A percentile compares a stretch with the other conserved stretches of the same genome.
These are phyloP conservation scores for Phaedon cochleariae DNA, from an alignment of 2,888 invertebrate species.

Conservation along the genomic window DNA sequence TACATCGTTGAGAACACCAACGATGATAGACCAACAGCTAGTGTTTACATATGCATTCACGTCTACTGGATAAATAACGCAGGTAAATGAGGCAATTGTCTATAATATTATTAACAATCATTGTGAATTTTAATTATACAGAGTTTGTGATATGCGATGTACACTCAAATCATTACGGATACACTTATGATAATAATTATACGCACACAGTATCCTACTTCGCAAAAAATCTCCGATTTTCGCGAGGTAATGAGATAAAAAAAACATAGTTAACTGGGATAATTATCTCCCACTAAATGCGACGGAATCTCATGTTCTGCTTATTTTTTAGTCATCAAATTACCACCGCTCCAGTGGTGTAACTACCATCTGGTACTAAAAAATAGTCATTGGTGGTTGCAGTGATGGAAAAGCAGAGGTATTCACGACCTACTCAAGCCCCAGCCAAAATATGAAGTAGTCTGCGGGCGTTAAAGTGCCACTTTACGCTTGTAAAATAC, in stretches of 20 bases:
- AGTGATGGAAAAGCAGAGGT: no score
- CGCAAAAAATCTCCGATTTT: neutral
- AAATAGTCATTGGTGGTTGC: no score
- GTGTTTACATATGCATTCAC: no score
- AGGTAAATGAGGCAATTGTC: no score
- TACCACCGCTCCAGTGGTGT: no score
- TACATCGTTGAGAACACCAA: no score
- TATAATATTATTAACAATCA: neutral
- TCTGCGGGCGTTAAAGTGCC: no score
- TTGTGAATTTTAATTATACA: neutral
- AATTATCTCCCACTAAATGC: neutral
- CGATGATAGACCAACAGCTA: no score
- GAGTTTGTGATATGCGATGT: neutral
- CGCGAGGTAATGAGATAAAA: neutral
- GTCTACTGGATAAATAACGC: no score
- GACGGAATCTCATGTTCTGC: neutral
- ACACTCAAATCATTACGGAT: neutral
- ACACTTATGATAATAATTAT: neutral
- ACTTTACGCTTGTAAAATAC: no score
- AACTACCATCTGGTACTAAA: neutral
- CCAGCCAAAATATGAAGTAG: no score
- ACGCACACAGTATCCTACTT: neutral
- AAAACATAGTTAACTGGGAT: neutral
- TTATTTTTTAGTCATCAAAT: neutral
- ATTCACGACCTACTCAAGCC: no score